These are phyloP conservation scores for Ptychochromis oligacanthus DNA, from an alignment of 2,113 vertebrate species.

Conservation along the genomic window DNA sequence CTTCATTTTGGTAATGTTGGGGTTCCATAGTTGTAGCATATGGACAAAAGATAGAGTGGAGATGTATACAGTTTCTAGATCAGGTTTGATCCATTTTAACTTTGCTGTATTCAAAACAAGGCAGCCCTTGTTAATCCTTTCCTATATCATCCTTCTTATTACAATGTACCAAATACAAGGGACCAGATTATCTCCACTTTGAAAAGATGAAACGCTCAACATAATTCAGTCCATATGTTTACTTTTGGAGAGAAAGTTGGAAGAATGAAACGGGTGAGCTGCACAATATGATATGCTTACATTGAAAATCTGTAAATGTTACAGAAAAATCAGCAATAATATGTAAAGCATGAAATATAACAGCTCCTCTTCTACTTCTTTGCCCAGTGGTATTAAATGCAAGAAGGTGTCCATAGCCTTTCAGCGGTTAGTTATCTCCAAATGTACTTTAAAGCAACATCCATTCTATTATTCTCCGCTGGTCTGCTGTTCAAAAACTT, in stretches of 20 bases:
- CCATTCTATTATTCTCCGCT: background rate
- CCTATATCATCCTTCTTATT: background rate
- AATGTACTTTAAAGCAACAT: background rate
- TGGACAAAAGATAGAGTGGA: background rate
- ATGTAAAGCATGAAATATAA: background rate
- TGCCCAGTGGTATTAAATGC: background rate
- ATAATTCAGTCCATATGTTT: background rate
- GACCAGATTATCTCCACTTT: background rate
- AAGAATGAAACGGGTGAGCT: background rate
- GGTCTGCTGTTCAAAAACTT: slow-evolving; percentile 7
- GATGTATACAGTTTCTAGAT: background rate
- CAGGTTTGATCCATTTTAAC: background rate
- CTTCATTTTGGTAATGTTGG: background rate
- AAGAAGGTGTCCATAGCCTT: background rate
- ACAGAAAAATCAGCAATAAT: background rate
- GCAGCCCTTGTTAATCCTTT: background rate
- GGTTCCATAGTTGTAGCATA: slow-evolving; percentile 35
- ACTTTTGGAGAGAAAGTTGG: background rate
- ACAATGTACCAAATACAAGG: background rate
- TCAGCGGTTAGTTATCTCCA: background rate
- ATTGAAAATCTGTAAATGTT: background rate
- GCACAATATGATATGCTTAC: background rate
- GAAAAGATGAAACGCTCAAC: background rate
- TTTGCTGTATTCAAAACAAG: background rate
- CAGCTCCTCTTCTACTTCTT: background rate